A percentile compares a stretch with the other conserved stretches of the same genome.
Conservation (phyloP, 2,888 invertebrate species). For the Nomada ferruginata region DNA sequence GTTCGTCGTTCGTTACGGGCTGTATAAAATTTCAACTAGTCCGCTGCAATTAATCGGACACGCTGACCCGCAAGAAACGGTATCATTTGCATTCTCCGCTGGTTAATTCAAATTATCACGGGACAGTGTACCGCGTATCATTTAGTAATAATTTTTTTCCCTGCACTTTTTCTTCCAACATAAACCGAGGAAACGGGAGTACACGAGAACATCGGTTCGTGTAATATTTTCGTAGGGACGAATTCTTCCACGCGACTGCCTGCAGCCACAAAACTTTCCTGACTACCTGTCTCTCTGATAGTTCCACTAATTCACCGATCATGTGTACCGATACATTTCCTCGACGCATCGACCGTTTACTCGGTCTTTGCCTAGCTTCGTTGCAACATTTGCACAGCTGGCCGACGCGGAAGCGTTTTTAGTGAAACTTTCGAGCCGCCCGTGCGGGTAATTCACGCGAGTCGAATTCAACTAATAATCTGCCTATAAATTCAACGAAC, state of each 20-base stretch:
- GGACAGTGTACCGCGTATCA: neutral
- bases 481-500: constrained; percentile 41
- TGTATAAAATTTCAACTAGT: neutral
- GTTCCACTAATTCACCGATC: constrained; percentile 7
- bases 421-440: neutral
- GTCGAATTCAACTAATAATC: constrained; percentile 48
- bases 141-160: neutral
- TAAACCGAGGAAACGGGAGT: neutral
- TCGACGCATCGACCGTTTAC: neutral
- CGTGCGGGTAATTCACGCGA: constrained; percentile 8
- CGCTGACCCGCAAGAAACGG: neutral
- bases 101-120: neutral
- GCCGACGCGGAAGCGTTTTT: neutral
- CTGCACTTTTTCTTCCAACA: neutral
- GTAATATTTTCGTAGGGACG: constrained; percentile 16
- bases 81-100: neutral
- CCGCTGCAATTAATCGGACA: constrained; percentile 4
- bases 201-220: neutral
- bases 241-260: neutral
- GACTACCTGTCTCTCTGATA: neutral
- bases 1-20: neutral
- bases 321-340: neutral
- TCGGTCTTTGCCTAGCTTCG: neutral
- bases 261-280: neutral
- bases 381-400: constrained; percentile 7